These are phyloP conservation scores for Psilopogon haemacephalus DNA, from an alignment of 2,113 vertebrate genomes.

Conservation along the genomic window DNA sequence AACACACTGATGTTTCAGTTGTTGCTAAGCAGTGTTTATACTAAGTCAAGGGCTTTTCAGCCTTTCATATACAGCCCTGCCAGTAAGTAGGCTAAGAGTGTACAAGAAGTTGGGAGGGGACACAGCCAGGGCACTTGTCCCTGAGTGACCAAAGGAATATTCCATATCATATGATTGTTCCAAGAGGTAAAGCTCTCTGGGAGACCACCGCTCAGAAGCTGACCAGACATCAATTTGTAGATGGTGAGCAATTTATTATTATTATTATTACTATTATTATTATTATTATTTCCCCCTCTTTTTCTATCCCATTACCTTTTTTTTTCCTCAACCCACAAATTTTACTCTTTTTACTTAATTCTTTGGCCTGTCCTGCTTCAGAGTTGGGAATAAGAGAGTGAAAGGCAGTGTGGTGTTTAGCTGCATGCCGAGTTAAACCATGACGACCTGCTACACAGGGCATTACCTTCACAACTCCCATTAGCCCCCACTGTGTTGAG, in stretches of 20 bases:
- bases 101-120: not conserved
- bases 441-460: not conserved
- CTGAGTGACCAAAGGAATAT: not conserved
- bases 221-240: not conserved
- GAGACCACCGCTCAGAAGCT: not conserved
- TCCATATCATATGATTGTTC: not conserved
- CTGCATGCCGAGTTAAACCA: not conserved
- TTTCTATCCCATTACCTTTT: not conserved
- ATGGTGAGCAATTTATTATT: not conserved
- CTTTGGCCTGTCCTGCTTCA: too few relatives aligned
- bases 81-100: not conserved
- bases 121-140: not conserved
- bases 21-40: too few relatives aligned
- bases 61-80: not conserved
- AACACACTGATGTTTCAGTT: not conserved
- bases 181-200: not conserved
- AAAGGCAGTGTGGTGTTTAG: not conserved
- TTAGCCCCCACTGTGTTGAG: slow-evolving; percentile 32
- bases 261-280: not conserved
- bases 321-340: not conserved
- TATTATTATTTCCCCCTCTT: not conserved
- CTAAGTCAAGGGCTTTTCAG: not conserved
- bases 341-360: not conserved
- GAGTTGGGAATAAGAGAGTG: too few relatives aligned
- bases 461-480: slow-evolving; percentile 23